These are phyloP conservation scores for Mormyrus lacerda DNA, from an alignment of 2,113 vertebrate species.

Conservation along the genomic window DNA sequence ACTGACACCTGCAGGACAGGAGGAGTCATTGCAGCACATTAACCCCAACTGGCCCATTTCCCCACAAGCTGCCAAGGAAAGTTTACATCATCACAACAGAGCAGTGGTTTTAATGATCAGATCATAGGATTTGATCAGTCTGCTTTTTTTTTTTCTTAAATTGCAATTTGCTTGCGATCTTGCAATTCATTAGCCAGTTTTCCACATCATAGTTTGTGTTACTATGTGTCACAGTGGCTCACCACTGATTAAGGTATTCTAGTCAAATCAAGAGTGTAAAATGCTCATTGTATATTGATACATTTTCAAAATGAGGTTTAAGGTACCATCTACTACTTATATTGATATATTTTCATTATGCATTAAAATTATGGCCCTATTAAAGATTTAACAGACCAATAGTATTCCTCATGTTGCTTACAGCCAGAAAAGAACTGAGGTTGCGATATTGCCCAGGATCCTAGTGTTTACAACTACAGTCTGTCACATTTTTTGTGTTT, in stretches of 20 bases:
- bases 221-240: background rate
- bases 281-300: background rate
- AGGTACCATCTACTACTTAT: background rate
- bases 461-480: background rate
- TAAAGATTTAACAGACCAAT: background rate
- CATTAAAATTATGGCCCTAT: background rate
- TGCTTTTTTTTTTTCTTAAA: background rate
- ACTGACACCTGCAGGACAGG: conserved; percentile 70
- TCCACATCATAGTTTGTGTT: background rate
- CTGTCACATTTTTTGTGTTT: background rate
- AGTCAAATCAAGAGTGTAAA: background rate
- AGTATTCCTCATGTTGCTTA: too few species aligned
- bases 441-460: background rate
- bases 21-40: background rate
- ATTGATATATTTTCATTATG: background rate
- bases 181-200: background rate
- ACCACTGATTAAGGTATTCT: background rate
- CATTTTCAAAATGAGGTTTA: background rate
- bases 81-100: background rate
- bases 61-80: background rate
- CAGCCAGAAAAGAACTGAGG: too few species aligned
- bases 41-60: background rate
- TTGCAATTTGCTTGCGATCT: background rate
- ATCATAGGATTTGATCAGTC: background rate
- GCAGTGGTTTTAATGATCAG: background rate